These are phyloP conservation scores for Leptopilina drosophilae DNA, from an alignment of 2,888 invertebrate genomes.

Conservation along the genomic window DNA sequence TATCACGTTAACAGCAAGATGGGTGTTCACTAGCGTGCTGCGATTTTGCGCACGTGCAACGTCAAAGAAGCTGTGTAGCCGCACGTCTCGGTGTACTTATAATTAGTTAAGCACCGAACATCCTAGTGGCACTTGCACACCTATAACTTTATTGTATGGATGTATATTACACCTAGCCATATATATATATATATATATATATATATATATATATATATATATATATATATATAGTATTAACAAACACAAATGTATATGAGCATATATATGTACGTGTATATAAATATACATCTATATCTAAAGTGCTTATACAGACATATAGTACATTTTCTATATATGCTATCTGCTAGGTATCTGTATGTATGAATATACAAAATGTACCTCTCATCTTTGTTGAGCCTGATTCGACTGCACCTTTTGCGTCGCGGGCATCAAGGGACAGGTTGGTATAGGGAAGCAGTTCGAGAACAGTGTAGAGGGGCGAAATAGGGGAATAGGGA, in stretches of 20 bases:
- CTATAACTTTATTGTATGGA: constrained; percentile 41
- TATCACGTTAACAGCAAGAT: constrained; percentile 40
- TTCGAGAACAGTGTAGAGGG: constrained; percentile 48
- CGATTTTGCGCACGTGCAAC: constrained; percentile 40
- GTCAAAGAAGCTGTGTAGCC: constrained; percentile 46
- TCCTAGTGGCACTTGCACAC: constrained; percentile 43
- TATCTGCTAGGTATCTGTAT: too few species aligned
- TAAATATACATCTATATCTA: too few species aligned
- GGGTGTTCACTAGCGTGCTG: constrained; percentile 41
- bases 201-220: too few species aligned
- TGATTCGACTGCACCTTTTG: constrained; percentile 39
- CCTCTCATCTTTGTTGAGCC: constrained; percentile 47
- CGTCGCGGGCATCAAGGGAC: constrained; percentile 32
- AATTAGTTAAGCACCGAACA: constrained; percentile 60
- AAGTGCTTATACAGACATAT: too few species aligned
- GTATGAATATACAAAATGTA: too few species aligned
- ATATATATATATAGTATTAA: too few species aligned
- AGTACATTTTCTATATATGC: too few species aligned
- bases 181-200: too few species aligned
- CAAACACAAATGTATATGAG: too few species aligned
- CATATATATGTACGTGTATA: too few species aligned
- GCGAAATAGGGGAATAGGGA: constrained; percentile 68
- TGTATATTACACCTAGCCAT: too few species aligned
- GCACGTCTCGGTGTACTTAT: constrained; percentile 54
- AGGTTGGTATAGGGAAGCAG: constrained; percentile 54